Evolutionary conservation across 2,888 invertebrate genomes (phyloP).

Genomic region (Adelognathus sp.): DNA sequence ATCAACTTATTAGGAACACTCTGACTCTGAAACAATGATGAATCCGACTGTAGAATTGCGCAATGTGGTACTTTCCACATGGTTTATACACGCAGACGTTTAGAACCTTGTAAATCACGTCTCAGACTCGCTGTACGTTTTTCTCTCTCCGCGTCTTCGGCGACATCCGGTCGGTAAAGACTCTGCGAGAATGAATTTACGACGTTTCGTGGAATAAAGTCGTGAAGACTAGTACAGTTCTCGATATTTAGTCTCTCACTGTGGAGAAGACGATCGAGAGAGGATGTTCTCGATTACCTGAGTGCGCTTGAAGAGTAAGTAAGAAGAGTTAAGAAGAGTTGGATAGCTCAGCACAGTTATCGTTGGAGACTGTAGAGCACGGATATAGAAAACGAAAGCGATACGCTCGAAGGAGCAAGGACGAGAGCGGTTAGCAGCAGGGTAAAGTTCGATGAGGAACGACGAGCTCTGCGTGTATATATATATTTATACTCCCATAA

Average conservation of each 20-base stretch:
- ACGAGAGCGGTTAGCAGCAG: background rate
- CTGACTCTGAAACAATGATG: no score
- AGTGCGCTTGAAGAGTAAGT: no score
- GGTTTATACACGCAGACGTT: background rate
- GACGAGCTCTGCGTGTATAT: background rate
- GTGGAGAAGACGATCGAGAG: background rate
- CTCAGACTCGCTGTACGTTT: background rate
- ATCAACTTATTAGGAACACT: background rate
- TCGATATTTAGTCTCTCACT: background rate
- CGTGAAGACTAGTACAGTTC: background rate
- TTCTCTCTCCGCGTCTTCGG: background rate
- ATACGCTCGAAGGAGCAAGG: background rate
- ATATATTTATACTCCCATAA: no score
- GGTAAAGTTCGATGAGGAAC: conserved; percentile 1
- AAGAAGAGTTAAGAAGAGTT: no score
- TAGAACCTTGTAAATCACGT: conserved; percentile 21
- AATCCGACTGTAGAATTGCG: background rate
- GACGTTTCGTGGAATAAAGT: conserved; percentile 16
- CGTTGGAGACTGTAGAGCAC: background rate
- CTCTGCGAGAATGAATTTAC: conserved; percentile 23
- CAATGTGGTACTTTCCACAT: background rate
- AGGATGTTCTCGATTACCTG: background rate
- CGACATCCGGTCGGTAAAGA: conserved; percentile 28
- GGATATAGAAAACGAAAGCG: background rate
- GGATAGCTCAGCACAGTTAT: no score